Evolutionary conservation across 2,888 invertebrate species (phyloP).

Genomic region (Phengaris arion): DNA sequence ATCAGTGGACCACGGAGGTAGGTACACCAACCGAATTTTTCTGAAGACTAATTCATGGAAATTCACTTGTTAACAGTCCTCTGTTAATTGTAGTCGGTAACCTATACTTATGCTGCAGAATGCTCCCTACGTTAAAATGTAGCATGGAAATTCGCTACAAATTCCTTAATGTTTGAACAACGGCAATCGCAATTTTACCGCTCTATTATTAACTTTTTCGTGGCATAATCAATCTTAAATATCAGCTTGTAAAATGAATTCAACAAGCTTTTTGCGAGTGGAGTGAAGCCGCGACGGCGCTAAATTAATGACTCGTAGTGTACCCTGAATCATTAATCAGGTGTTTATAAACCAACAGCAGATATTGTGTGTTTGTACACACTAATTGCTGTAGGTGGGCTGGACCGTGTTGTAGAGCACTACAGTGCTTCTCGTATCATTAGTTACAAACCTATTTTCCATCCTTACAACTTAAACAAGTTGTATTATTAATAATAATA

Average conservation of each 20-base stretch:
- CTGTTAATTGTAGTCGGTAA: too few relatives aligned
- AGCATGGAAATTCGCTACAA: background rate
- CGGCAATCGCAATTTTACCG: background rate
- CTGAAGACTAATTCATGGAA: too few relatives aligned
- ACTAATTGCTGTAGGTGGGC: background rate
- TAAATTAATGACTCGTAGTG: background rate
- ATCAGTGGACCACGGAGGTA: too few relatives aligned
- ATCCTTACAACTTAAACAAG: too few relatives aligned
- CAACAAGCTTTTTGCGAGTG: conserved; percentile 13
- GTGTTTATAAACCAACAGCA: conserved; percentile 3
- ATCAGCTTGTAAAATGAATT: conserved; percentile 19
- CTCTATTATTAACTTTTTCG: conserved; percentile 13
- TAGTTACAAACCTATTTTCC: too few relatives aligned
- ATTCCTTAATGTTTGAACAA: background rate
- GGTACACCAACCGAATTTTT: too few relatives aligned
- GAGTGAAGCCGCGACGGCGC: background rate
- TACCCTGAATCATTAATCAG: background rate
- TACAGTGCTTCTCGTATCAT: too few relatives aligned
- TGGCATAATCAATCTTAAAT: conserved; percentile 17
- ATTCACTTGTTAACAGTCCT: too few relatives aligned
- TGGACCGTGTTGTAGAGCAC: too few relatives aligned
- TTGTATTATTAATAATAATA: too few relatives aligned
- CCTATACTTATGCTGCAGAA: too few relatives aligned
- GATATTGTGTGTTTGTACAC: background rate
- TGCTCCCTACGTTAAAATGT: too few relatives aligned